phyloP scores from a whole-genome alignment of 2,888 invertebrate species.

The Pristionchus arcanus region DNA sequence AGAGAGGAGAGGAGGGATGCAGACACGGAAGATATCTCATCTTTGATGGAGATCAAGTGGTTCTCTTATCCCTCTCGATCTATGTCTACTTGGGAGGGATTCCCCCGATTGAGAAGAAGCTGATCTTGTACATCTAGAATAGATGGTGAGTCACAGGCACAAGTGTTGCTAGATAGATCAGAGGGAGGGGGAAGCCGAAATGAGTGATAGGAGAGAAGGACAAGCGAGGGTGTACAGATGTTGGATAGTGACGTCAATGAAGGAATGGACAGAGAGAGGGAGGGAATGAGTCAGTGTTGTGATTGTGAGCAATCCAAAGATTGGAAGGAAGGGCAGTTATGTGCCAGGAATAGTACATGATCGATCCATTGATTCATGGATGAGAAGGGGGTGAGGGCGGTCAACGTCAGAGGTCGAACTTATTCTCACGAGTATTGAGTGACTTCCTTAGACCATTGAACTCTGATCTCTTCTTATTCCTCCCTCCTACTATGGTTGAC shows the following conservation, averaged over 20 bases:
- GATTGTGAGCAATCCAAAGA: slow-evolving; percentile 32
- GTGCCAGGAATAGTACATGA: not conserved
- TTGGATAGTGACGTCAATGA: slow-evolving; percentile 25
- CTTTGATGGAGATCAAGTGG: slow-evolving; percentile 13
- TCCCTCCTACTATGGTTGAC: not conserved
- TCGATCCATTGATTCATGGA: not conserved
- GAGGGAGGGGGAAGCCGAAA: not conserved
- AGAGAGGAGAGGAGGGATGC: not conserved
- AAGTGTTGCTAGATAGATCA: slow-evolving; percentile 14
- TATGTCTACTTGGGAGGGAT: not conserved
- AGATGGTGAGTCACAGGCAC: not conserved
- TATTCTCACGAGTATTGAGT: not conserved
- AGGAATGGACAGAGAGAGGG: not conserved
- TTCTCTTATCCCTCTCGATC: not conserved
- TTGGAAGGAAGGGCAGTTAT: not conserved
- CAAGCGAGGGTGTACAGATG: slow-evolving; percentile 30
- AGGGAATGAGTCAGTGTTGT: slow-evolving; percentile 30
- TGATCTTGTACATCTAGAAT: not conserved
- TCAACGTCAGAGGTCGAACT: not conserved
- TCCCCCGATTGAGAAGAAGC: not conserved
- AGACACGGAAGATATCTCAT: not conserved
- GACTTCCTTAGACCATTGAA: not conserved
- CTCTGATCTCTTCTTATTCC: slow-evolving; percentile 10
- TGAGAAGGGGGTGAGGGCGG: not conserved
- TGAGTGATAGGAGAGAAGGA: slow-evolving; percentile 19